phyloP scores from a whole-genome alignment of 2,113 vertebrate genomes.

The Galbula dea region DNA sequence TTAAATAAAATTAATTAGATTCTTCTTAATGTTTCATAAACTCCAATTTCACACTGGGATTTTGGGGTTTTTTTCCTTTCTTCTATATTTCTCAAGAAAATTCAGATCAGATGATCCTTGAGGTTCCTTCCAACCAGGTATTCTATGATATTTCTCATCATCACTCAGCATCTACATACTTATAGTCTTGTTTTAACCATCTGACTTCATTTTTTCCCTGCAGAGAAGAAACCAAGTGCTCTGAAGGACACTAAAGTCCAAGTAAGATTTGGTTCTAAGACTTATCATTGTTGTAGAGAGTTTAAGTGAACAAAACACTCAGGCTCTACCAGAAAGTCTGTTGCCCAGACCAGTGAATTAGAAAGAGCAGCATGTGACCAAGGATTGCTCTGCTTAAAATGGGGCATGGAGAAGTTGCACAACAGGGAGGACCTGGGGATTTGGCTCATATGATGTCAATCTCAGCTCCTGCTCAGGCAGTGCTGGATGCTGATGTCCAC shows the following conservation, averaged over 20 bases:
- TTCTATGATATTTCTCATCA: not conserved
- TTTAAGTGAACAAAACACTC: not conserved
- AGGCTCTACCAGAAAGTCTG: not conserved
- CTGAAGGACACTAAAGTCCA: not conserved
- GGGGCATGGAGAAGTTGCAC: constrained; percentile 17
- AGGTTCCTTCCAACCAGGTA: too few species aligned
- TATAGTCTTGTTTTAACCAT: not conserved
- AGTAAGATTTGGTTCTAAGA: not conserved
- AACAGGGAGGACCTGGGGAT: constrained; percentile 18
- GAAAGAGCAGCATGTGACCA: not conserved
- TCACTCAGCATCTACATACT: not conserved
- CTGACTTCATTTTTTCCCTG: not conserved
- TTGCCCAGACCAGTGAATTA: not conserved
- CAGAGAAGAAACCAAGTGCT: not conserved
- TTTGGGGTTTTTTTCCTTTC: not conserved
- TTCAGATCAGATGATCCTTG: too few species aligned
- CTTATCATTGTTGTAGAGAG: not conserved
- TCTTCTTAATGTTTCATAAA: not conserved
- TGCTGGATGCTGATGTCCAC: constrained; percentile 56
- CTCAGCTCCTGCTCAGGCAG: constrained; percentile 25
- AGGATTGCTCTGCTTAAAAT: not conserved
- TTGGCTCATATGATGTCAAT: constrained; percentile 30
- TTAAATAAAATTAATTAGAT: not conserved
- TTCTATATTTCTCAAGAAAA: not conserved
- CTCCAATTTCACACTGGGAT: not conserved